Percentiles rank a stretch among this genome's conserved stretches.
These are phyloP conservation scores for Masticophis lateralis DNA, from an alignment of 2,797 vertebrate genomes.

Conservation along the genomic window DNA sequence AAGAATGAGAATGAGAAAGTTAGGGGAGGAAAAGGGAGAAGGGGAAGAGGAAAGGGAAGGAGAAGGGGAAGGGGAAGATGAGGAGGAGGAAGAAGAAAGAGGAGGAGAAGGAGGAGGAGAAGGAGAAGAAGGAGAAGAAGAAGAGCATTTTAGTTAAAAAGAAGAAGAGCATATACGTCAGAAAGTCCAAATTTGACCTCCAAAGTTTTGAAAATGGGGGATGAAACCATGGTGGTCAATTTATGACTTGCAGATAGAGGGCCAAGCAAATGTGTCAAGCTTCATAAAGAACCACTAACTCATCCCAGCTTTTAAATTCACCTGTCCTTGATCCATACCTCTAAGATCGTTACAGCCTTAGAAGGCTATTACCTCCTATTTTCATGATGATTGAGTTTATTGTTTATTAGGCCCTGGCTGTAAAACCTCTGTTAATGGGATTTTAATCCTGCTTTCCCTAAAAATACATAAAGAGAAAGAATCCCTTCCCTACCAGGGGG, in stretches of 20 bases:
- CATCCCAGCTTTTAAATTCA: background rate
- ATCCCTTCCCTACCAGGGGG: background rate
- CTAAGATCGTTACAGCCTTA: background rate
- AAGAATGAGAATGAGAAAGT: no score
- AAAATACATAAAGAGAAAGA: background rate
- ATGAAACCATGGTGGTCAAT: background rate
- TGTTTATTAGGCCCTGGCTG: conserved; percentile 14
- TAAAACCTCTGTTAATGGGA: background rate
- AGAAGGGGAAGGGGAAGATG: fast-evolving
- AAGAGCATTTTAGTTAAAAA: no score
- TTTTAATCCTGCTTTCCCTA: conserved; percentile 8
- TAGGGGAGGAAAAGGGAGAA: no score
- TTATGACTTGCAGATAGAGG: background rate
- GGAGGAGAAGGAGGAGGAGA: no score
- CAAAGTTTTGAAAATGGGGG: background rate
- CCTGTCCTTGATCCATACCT: background rate
- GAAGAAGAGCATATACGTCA: background rate
- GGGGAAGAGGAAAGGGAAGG: fast-evolving
- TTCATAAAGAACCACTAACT: background rate
- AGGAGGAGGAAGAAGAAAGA: no score
- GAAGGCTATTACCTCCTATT: background rate
- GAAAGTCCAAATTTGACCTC: background rate
- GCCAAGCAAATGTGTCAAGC: background rate
- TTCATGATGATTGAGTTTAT: conserved; percentile 3
- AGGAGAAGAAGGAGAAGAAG: fast-evolving